Base-by-base conservation (phyloP, 2,888 invertebrate genomes). In the Julus scanicus region DNA sequence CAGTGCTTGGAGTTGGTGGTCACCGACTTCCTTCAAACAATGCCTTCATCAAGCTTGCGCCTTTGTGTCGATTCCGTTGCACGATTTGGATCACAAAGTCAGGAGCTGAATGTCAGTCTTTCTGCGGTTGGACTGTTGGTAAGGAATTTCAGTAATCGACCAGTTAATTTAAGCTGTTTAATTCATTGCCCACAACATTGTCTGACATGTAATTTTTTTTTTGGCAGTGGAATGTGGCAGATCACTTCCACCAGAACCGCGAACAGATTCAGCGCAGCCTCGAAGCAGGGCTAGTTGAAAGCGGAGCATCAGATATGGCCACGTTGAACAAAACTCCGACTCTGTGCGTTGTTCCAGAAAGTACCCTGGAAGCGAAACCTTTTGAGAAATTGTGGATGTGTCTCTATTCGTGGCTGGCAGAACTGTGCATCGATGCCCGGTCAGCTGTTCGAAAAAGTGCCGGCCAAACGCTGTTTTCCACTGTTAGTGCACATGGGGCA, bases 341-440 rank as follows among this genome's bases (percentile, higher is more conserved):
- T 91, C 95, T 96, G 92, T 95, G 96, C 90, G 20, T 71, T 9
- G 96, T 96, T 87, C 94, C 95, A 4, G 87, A 87, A n/a, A 11
- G 37, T 6, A 87, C 20, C 13, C 9, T 44, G 15, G 63, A 87
- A 90, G 95, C 97, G 93, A 96, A 97, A 29, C 96, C 97, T 88
- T 96, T 98, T 90, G 98, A 98, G 93, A 96, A 96, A 91, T 94
- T 99, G 11, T 99, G 98, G 98, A 97, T 99, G 97, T 97, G 97
- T 91, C 94, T 99, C 88, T 98, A 97, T 92, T 95, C 96, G 17
- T 94, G 96, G 91, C 93, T 98, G 90, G 97, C 95, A 84, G 97
- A 97, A 91, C 93, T 99, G 71, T 99, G 99, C 91, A 98, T 99
- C 84, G 99, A 99, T 92, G 93, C 96, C 13, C 95, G 99, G 39